Evolutionary conservation across 2,888 invertebrate genomes (phyloP).

Genomic region (Hirtodrosophila duncani): DNA sequence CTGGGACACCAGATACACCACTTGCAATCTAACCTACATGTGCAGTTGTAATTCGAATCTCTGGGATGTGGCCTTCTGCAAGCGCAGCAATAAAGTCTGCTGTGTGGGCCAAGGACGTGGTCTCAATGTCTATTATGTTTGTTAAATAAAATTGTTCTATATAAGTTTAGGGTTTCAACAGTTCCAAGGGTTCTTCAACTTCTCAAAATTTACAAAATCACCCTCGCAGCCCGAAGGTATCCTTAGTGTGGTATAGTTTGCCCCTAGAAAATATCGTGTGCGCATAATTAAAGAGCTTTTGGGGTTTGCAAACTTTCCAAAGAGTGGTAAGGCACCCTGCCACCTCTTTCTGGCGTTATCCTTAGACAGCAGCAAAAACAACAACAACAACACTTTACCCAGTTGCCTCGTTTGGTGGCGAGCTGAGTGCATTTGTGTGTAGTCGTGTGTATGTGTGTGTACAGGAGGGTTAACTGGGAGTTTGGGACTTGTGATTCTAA

Average conservation of each 20-base stretch:
- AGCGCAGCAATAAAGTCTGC: constrained; percentile 23
- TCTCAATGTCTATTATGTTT: constrained; percentile 23
- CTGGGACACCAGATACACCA: constrained; percentile 34
- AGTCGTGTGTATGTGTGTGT: no score
- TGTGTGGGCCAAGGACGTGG: constrained; percentile 38
- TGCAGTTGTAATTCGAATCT: constrained; percentile 17
- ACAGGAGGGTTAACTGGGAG: no score
- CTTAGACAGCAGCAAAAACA: no score
- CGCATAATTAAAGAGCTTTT: constrained; percentile 36
- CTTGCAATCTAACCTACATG: constrained; percentile 4
- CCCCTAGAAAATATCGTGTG: constrained; percentile 10
- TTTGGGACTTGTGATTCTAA: no score
- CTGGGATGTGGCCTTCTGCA: constrained; percentile 35
- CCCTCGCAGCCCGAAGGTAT: constrained; percentile 7
- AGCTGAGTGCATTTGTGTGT: no score
- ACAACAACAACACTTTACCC: constrained; percentile 26
- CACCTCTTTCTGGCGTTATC: not conserved
- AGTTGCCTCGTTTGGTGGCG: constrained; percentile 16
- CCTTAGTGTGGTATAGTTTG: not conserved
- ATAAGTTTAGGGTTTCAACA: constrained; percentile 9
- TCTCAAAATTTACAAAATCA: constrained; percentile 1
- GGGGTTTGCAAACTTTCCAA: constrained; percentile 1
- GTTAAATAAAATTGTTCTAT: constrained; percentile 7
- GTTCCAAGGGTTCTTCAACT: not conserved
- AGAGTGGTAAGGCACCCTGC: not conserved